Percentiles rank a stretch among this genome's conserved stretches.
These are phyloP conservation scores for Mylabris sibirica DNA, from an alignment of 2,888 invertebrate species.

Conservation along the genomic window DNA sequence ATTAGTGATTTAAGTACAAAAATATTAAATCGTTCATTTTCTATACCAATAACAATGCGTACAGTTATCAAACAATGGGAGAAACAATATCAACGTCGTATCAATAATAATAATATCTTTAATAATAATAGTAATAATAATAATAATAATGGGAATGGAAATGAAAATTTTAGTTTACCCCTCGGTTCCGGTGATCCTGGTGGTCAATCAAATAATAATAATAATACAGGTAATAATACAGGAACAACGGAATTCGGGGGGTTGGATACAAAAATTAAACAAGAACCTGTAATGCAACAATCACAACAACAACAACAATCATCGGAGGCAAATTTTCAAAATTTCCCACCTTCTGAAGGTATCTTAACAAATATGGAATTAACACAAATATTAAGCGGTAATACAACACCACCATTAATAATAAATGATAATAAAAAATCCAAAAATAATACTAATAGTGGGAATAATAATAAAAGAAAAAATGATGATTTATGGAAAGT, in stretches of 20 bases:
- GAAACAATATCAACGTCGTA: conserved; percentile 67
- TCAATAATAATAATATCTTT: conserved; percentile 53
- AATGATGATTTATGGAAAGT: conserved; percentile 48
- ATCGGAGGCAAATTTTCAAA: conserved; percentile 56
- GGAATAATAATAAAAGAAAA: conserved; percentile 45
- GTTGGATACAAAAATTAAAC: conserved; percentile 51
- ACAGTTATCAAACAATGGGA: conserved; percentile 88
- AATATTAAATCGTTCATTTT: conserved; percentile 86
- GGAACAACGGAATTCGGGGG: conserved; percentile 60
- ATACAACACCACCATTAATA: conserved; percentile 27
- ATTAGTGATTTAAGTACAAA: conserved; percentile 67
- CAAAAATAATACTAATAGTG: conserved; percentile 43
- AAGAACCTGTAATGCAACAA: conserved; percentile 56
- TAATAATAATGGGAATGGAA: conserved; percentile 64
- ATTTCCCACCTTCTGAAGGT: conserved; percentile 56
- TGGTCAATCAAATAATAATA: conserved; percentile 59
- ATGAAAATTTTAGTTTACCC: conserved; percentile 69
- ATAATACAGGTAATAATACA: conserved; percentile 46
- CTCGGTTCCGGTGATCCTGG: conserved; percentile 74
- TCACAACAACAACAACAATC: conserved; percentile 55
- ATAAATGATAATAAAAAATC: conserved; percentile 34
- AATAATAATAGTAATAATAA: conserved; percentile 64
- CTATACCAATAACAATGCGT: conserved; percentile 91
- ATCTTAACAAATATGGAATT: conserved; percentile 56
- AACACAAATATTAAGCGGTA: conserved; percentile 55